Conservation (phyloP, 1,140 invertebrate species). For the Drosophila repletoides region DNA sequence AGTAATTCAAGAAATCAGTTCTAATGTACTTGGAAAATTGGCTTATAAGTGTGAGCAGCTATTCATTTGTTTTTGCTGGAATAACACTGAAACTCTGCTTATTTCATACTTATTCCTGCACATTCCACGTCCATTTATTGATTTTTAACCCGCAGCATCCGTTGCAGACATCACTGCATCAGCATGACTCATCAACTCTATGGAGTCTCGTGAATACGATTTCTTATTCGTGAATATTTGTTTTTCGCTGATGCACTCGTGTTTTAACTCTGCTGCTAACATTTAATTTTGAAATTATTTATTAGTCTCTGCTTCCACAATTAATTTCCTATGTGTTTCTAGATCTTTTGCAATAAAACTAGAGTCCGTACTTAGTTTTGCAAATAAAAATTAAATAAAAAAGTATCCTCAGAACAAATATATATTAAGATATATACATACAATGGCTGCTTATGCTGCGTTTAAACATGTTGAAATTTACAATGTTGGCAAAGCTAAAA, state of each 20-base stretch:
- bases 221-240: neutral
- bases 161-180: conserved; percentile 4
- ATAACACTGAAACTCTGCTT: conserved; percentile 3
- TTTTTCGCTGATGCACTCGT: conserved; percentile 4
- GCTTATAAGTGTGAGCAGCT: neutral
- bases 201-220: conserved; percentile 2
- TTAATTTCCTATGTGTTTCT: conserved; percentile 15
- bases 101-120: neutral
- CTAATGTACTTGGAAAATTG: conserved; percentile 40
- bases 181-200: conserved; percentile 33
- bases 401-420: conserved; percentile 12
- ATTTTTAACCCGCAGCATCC: conserved; percentile 36
- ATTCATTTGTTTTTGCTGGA: neutral
- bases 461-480: conserved; percentile 88
- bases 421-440: conserved; percentile 36
- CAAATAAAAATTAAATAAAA: conserved; percentile 15
- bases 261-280: neutral
- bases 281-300: conserved; percentile 34
- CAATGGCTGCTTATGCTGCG: conserved; percentile 87
- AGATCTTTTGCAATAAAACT: conserved; percentile 38
- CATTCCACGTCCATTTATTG: conserved; percentile 30
- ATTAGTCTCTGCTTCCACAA: neutral
- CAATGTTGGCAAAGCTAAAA: conserved; percentile 88
- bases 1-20: too few species aligned
- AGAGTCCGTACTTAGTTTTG: conserved; percentile 22